phyloP scores from a whole-genome alignment of 2,113 vertebrate genomes.

The Forbesichthys agassizii region DNA sequence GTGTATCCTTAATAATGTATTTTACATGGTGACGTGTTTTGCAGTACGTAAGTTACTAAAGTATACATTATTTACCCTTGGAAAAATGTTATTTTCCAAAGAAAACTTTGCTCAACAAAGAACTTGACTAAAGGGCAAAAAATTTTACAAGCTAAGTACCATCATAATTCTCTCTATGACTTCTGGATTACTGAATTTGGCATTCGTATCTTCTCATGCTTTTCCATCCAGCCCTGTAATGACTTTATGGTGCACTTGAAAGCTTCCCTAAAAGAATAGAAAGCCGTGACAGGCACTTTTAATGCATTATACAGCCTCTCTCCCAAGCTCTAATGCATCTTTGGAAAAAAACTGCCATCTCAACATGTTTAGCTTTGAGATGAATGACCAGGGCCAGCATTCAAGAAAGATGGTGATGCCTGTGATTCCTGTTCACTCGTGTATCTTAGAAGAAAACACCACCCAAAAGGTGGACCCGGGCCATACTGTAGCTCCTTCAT shows the following conservation, averaged over 20 bases:
- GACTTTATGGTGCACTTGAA: conserved; percentile 49
- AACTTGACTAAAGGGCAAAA: conserved; percentile 34
- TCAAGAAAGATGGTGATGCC: conserved; percentile 10
- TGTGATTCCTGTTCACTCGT: conserved; percentile 30
- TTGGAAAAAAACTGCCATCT: conserved; percentile 31
- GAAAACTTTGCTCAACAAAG: conserved; percentile 28
- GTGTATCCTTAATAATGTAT: not conserved
- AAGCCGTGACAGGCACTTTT: conserved; percentile 49
- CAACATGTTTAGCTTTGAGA: conserved; percentile 47
- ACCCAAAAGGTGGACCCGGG: conserved; percentile 41
- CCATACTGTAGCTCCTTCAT: conserved; percentile 45
- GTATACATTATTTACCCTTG: conserved; percentile 16
- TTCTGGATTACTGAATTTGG: conserved; percentile 41
- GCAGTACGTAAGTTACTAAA: not conserved
- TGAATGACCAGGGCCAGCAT: conserved; percentile 41
- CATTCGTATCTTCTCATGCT: conserved; percentile 48
- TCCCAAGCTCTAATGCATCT: conserved; percentile 38
- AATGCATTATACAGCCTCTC: conserved; percentile 30
- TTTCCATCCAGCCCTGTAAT: conserved; percentile 55
- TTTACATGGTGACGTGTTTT: conserved; percentile 16
- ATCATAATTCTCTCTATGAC: conserved; percentile 45
- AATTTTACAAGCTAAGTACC: conserved; percentile 35
- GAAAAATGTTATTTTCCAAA: conserved; percentile 2
- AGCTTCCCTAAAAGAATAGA: conserved; percentile 37
- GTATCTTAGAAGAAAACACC: conserved; percentile 42